These are phyloP conservation scores for Tetragnatha montana DNA, from an alignment of 2,888 invertebrate genomes.

Conservation along the genomic window DNA sequence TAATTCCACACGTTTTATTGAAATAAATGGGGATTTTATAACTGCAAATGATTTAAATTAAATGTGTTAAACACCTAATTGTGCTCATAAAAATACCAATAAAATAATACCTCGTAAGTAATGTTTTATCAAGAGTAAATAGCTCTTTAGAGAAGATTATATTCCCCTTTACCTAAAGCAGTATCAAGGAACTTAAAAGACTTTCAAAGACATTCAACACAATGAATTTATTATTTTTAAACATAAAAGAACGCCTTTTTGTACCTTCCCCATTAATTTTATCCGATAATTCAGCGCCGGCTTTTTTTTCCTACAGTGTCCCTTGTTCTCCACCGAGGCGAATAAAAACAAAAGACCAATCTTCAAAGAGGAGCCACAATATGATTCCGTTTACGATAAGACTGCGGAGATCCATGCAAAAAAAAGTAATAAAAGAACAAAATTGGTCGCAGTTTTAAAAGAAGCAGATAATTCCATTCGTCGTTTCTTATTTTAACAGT, in stretches of 20 bases:
- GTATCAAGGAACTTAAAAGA: not conserved
- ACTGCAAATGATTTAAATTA: too few species aligned
- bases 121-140: too few species aligned
- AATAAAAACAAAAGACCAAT: constrained; percentile 27
- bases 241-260: not conserved
- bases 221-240: constrained; percentile 26
- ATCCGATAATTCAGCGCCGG: constrained; percentile 41
- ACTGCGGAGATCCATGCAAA: constrained; percentile 12
- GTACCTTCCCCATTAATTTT: constrained; percentile 50
- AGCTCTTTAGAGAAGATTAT: too few species aligned
- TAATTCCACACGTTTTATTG: too few species aligned
- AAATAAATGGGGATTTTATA: too few species aligned
- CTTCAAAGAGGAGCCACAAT: constrained; percentile 38
- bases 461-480: constrained; percentile 29
- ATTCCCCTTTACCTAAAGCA: too few species aligned
- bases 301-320: not conserved
- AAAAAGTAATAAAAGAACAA: constrained; percentile 19
- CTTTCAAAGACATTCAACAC: constrained; percentile 6
- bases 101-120: too few species aligned
- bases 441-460: constrained; percentile 25
- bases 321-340: not conserved
- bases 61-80: too few species aligned
- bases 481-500: constrained; percentile 14
- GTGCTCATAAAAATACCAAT: too few species aligned
- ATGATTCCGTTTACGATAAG: constrained; percentile 40